Evolutionary conservation across 2,888 invertebrate genomes (phyloP), one percentile per base, ranked within the genome.

Genomic region (Chloroclysta siterata): DNA sequence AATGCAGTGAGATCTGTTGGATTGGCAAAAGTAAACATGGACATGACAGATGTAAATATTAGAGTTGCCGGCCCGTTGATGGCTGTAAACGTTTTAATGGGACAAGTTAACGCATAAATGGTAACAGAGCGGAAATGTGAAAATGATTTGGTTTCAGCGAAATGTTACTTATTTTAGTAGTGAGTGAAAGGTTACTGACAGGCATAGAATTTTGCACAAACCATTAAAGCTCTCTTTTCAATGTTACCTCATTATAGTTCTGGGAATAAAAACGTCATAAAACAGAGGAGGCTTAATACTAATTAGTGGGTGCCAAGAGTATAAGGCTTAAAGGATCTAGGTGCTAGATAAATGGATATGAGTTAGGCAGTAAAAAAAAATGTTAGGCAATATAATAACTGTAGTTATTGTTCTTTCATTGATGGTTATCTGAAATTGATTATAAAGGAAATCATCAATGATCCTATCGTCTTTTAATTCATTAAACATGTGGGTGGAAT

Each of bases 11-110:
- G 84, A 86, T 88, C 83, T 85, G 85, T 87, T 88, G 87, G 87
- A 86, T 85, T 84, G 81, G 83, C 82, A 82, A 87, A 88, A 80
- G 88, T 89, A 90, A 90, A 90, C 87, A 89, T 74, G 77, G 75
- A 81, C 84, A 81, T 82, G 84, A 84, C 84, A 80, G 83, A 77
- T 81, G 80, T 79, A 82, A 78, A 80, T 81, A 86, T 87, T 81
- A 85, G 79, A 81, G 79, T 81, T 74, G 78, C 77, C 76, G 79
- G 79, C 79, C 71, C 64, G 78, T 77, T 82, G 81, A 78, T 77
- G 67, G 53, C 79, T 80, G 78, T 76, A 77, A 81, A 80, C 78
- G 78, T 78, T 87, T 86, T 86, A 89, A 89, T 87, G 86, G 84
- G 84, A 69, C 66, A 67, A 79, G 78, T 77, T 75, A 78, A 81